Percentiles rank a stretch among this genome's conserved stretches.
Evolutionary conservation across 2,888 invertebrate genomes (phyloP).

Genomic region (Sesamia inferens): DNA sequence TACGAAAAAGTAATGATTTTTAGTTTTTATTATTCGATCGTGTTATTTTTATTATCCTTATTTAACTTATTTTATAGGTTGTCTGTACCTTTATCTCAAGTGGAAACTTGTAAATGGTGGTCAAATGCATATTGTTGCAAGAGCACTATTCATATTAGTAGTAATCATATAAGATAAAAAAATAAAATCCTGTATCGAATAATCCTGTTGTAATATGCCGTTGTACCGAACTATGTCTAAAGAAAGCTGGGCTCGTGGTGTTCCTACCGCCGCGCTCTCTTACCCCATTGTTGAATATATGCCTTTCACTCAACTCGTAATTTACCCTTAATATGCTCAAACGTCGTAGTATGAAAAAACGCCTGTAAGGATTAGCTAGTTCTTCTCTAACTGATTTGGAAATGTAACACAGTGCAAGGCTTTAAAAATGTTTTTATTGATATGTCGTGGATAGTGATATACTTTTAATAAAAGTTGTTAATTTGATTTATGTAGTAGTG

Average conservation of each 20-base stretch:
- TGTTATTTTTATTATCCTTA: no score
- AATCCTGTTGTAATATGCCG: background rate
- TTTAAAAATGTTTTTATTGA: background rate
- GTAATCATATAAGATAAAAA: no score
- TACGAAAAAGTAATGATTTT: no score
- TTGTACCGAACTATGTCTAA: background rate
- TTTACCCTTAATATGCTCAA: conserved; percentile 45
- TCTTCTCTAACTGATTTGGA: conserved; percentile 22
- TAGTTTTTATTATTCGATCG: no score
- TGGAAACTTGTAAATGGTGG: no score
- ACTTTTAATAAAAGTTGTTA: no score
- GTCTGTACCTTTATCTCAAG: no score
- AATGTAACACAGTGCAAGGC: background rate
- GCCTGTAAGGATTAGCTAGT: conserved; percentile 13
- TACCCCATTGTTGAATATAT: conserved; percentile 36
- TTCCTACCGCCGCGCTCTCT: conserved; percentile 40
- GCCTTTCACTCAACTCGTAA: conserved; percentile 56
- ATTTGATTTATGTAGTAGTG: no score
- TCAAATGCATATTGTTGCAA: no score
- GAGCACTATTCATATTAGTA: no score
- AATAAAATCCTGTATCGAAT: background rate
- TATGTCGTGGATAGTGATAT: no score
- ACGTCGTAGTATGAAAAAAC: conserved; percentile 31
- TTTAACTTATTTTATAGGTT: no score
- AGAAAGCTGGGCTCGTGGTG: background rate